Base-by-base conservation (phyloP, 2,888 invertebrate species). In the Sarcophaga subvicina region DNA sequence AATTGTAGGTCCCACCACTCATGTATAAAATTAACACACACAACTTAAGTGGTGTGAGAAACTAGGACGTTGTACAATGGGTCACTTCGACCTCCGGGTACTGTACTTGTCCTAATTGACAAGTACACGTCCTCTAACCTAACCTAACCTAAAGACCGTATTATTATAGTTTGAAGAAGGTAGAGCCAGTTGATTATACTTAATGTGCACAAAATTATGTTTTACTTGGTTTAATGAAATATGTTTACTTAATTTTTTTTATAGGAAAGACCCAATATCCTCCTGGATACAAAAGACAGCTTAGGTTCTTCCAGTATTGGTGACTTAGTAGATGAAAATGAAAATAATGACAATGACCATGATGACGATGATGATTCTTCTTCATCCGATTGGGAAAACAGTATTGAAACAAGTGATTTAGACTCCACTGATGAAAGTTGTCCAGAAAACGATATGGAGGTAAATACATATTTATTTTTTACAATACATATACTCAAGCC, bases 381-480 rank as follows among this genome's bases (percentile, higher is more conserved):
- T 54, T 94, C 94, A n/a, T 93, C 93, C 45, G 95, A 95, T 89
- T 95, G 95, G 95, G 95, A 95, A 90, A 95, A 95, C 89, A 95
- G 95, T 84, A 94, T 95, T 14, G 94, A 94, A 88, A 95, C 95
- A 22, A 95, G 95, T 0, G 95, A 95, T 87, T 90, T 95, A 20
- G 95, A 95, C 85, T 94, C 95, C 0, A 95, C 95, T 78, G 95
- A 95, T 89, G 95, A 95, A 89, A 95, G 95, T 88, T 93, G 94
- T 0, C 94, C 95, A 47, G 95, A 95, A 63, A 94, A 94, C 0
- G 95, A 95, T 60, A 94, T 95, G 85, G 95, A 95, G 93, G 95
- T 95, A 90, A 63, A 37, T 6, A 37, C 2, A 5, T 25, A 25
- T 2, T 84, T 45, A 54, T 22, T 22, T 64, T 62, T 62, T 37